Conservation (phyloP, 2,888 invertebrate genomes). For the Drosophila fulvimacula region DNA sequence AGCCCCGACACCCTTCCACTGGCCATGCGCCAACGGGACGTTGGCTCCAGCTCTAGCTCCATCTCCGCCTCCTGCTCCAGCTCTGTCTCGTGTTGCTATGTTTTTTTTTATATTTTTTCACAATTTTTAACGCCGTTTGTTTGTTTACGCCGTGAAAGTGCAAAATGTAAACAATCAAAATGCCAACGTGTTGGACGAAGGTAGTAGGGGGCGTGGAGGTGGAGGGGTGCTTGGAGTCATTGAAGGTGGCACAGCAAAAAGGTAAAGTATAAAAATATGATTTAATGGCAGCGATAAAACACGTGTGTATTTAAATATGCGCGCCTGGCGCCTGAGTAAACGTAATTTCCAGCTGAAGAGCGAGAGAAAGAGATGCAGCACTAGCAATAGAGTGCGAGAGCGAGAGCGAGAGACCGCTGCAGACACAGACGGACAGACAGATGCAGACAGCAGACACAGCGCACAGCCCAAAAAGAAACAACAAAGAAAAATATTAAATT, state of each 20-base stretch:
- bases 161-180: conserved; percentile 83
- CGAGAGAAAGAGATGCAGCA: background rate
- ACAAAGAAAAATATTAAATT: conserved; percentile 74
- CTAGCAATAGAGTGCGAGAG: background rate
- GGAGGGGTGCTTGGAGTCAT: conserved; percentile 33
- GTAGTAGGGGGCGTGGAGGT: background rate
- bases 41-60: conserved; percentile 1
- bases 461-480: conserved; percentile 52
- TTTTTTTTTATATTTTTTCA: conserved; percentile 36
- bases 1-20: conserved; percentile 7
- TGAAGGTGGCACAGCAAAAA: conserved; percentile 69
- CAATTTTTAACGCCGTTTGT: conserved; percentile 74
- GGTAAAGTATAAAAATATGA: conserved; percentile 84
- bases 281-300: conserved; percentile 85
- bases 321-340: conserved; percentile 84
- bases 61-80: conserved; percentile 10
- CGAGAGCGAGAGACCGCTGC: conserved; percentile 6
- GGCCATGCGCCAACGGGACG: conserved; percentile 11
- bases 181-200: conserved; percentile 56
- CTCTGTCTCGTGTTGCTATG: conserved; percentile 46
- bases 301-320: conserved; percentile 85
- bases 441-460: conserved; percentile 47
- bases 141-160: conserved; percentile 81
- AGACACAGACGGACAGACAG: conserved; percentile 48
- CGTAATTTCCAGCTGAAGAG: conserved; percentile 82